Evolutionary conservation across 2,113 vertebrate genomes (phyloP), one percentile per base, ranked within the genome.

Genomic region (Zeus faber): DNA sequence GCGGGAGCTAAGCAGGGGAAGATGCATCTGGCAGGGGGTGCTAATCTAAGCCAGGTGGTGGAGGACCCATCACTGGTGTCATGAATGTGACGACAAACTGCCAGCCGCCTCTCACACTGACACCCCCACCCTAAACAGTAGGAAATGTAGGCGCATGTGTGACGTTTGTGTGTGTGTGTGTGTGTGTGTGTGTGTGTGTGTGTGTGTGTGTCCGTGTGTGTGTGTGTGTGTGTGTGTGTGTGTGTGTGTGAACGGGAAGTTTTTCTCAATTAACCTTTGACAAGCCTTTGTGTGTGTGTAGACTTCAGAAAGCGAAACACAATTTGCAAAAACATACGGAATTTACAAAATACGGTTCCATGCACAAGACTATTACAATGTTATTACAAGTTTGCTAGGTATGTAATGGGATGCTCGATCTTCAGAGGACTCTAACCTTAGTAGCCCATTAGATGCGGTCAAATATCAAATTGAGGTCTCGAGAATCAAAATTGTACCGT

Each of bases 21-120:
- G n/a, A 61, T 57, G 62, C 70, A 75, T 80, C 70, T 64, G 70
- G 72, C 51, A 35, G 29, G 2, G 52, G 53, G 62, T 70, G 72
- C 65, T 80, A 71, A 81, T 81, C 57, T 72, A 58, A 79, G 7
- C 67, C 70, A 83, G 69, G 80, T 79, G 84, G 70, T 49, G 49
- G 68, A 78, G 57, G 72, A 73, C 63, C 49, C 39, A 47, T 35
- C 70, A 39, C 56, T 54, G 70, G 35, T 69, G 70, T 80, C 74
- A 65, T 43, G 37, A 79, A 76, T 71, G 76, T 81, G 79, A 81
- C 71, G 68, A 74, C 84, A 77, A 76, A 84, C 77, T 84, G 75
- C 58, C 64, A 64, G 61, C 17, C 54, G 62, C 54, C 72, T 80
- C 67, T 54, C 56, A 53, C 33, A 57, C 9, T n/a, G 13, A 37